phyloP scores from a whole-genome alignment of 2,113 vertebrate genomes.

The Proteles cristata region DNA sequence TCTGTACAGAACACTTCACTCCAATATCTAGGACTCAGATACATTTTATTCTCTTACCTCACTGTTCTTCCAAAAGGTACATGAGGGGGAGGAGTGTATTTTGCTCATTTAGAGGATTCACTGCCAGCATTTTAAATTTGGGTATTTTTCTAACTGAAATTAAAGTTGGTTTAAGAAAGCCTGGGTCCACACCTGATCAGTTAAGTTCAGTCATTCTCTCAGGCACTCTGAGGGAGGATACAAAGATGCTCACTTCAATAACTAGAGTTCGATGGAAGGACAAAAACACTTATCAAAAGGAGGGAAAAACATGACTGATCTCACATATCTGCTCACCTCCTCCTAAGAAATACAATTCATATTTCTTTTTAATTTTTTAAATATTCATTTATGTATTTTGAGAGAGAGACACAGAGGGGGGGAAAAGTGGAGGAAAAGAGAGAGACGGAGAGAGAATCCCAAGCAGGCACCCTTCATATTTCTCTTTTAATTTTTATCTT shows the following conservation, averaged over 20 bases:
- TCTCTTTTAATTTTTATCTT: too few relatives aligned
- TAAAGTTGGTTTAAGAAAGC: neutral
- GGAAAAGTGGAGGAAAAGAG: too few relatives aligned
- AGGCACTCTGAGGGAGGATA: neutral
- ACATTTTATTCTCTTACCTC: neutral
- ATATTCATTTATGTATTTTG: too few relatives aligned
- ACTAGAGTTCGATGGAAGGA: neutral
- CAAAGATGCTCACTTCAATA: neutral
- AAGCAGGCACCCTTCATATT: too few relatives aligned
- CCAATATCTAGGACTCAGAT: neutral
- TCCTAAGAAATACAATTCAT: neutral
- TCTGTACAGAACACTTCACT: neutral
- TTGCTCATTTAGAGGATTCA: neutral
- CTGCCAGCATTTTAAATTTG: constrained; percentile 12
- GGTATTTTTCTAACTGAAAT: neutral
- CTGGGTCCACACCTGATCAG: neutral
- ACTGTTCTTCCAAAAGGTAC: neutral
- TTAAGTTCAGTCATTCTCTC: neutral
- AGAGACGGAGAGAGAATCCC: too few relatives aligned
- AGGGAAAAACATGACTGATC: neutral
- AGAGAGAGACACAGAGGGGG: too few relatives aligned
- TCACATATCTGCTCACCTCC: neutral
- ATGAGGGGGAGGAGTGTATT: neutral
- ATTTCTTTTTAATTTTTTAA: neutral
- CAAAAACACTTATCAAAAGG: neutral